Conservation (phyloP, 1,140 invertebrate genomes). For the Hypothenemus hampei region DNA sequence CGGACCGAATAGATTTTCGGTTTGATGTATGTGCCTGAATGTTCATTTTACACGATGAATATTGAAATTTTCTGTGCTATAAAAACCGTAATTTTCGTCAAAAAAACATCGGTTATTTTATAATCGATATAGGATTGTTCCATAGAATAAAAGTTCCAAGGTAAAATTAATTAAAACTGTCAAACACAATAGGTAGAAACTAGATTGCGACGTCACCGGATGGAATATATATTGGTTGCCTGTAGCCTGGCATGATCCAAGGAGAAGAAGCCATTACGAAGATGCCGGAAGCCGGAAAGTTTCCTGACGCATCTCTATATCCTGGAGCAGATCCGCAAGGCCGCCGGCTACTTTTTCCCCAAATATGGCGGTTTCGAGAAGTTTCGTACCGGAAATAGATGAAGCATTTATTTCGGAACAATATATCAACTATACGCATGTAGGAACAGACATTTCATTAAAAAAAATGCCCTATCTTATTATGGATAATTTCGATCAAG, state of each 20-base stretch:
- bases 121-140: too few species aligned
- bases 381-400: too few species aligned
- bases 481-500: too few species aligned
- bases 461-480: too few species aligned
- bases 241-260: slow-evolving; percentile 16
- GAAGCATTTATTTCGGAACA: too few species aligned
- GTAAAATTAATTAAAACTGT: slow-evolving; percentile 4
- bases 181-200: slow-evolving; percentile 4
- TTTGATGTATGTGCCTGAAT: neutral
- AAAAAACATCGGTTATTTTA: too few species aligned
- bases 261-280: slow-evolving; percentile 24
- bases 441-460: too few species aligned
- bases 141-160: too few species aligned
- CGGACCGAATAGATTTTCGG: slow-evolving; percentile 8
- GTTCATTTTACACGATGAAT: too few species aligned
- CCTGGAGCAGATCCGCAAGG: slow-evolving; percentile 18
- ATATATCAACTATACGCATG: too few species aligned
- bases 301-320: slow-evolving; percentile 20
- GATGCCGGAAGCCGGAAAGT: slow-evolving; percentile 16
- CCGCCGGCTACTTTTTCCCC: slow-evolving; percentile 13
- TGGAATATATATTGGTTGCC: slow-evolving; percentile 14
- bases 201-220: slow-evolving; percentile 2
- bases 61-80: too few species aligned
- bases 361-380: slow-evolving; percentile 5
- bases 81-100: too few species aligned